Evolutionary conservation across 2,113 vertebrate species (phyloP).

Genomic region (Neolamprologus cancellatus): DNA sequence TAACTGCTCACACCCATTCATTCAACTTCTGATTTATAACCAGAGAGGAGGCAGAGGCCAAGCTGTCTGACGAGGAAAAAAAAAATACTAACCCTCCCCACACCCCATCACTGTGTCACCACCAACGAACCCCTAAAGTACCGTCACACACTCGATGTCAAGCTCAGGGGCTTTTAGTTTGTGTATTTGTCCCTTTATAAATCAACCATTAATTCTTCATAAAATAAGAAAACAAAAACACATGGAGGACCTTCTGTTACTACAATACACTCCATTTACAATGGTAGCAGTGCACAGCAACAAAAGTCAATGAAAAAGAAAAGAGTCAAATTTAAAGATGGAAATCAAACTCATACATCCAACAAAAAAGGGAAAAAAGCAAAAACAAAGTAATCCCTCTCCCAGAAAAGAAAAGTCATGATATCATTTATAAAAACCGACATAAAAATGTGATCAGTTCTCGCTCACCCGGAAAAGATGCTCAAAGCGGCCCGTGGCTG

Average conservation of each 20-base stretch:
- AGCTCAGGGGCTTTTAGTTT: constrained; percentile 51
- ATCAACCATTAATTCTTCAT: constrained; percentile 47
- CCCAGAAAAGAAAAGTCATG: constrained; percentile 45
- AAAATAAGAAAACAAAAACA: not conserved
- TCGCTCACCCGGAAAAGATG: constrained; percentile 37
- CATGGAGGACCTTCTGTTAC: constrained; percentile 41
- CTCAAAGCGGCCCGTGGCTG: constrained; percentile 48
- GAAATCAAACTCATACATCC: constrained; percentile 32
- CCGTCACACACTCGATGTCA: constrained; percentile 35
- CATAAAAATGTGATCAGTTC: constrained; percentile 48
- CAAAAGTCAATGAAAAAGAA: constrained; percentile 33
- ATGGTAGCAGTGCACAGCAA: constrained; percentile 64
- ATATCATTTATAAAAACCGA: constrained; percentile 48
- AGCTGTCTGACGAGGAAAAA: constrained; percentile 6
- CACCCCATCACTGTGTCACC: not conserved
- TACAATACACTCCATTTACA: constrained; percentile 57
- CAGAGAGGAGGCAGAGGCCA: constrained; percentile 15
- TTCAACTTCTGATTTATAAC: constrained; percentile 56
- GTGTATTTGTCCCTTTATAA: constrained; percentile 61
- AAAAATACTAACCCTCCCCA: not conserved
- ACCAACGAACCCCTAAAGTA: constrained; percentile 35
- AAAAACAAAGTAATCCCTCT: constrained; percentile 34
- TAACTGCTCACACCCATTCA: not conserved
- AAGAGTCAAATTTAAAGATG: not conserved
- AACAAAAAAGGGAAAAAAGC: not conserved